phyloP scores from a whole-genome alignment of 64 coral and sea anemone species.

The Stylophora pistillata region DNA sequence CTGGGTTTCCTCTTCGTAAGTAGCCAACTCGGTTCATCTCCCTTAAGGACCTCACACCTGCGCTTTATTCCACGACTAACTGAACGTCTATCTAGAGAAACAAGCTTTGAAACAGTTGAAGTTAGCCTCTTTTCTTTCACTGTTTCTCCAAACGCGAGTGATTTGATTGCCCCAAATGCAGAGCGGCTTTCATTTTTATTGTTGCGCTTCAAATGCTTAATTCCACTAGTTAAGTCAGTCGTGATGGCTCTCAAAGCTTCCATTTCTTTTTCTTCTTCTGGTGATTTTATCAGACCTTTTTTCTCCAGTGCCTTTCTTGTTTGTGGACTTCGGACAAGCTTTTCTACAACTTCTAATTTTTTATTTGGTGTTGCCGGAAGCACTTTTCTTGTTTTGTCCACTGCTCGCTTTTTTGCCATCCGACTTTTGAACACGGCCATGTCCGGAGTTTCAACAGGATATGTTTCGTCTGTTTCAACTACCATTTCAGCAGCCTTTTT shows the following conservation, averaged over 20 bases:
- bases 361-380: slow-evolving; percentile 30
- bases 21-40: slow-evolving; percentile 41
- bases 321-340: slow-evolving; percentile 17
- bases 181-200: slow-evolving; percentile 13
- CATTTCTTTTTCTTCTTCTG: slow-evolving; percentile 57
- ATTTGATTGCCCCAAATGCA: slow-evolving; percentile 44
- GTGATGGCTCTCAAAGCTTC: slow-evolving; percentile 30
- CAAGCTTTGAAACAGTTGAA: slow-evolving; percentile 41
- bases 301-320: slow-evolving; percentile 44
- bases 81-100: slow-evolving; percentile 30
- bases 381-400: slow-evolving; percentile 47
- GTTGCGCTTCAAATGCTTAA: slow-evolving; percentile 20
- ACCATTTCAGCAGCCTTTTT: slow-evolving; percentile 8
- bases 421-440: slow-evolving; percentile 8
- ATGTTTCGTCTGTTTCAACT: slow-evolving; percentile 5
- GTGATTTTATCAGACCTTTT: slow-evolving; percentile 57
- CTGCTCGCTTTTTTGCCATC: slow-evolving; percentile 34
- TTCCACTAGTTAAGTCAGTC: slow-evolving; percentile 9
- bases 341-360: slow-evolving; percentile 46
- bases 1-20: slow-evolving; percentile 50
- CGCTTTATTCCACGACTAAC: slow-evolving; percentile 45
- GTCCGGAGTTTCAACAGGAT: not conserved
- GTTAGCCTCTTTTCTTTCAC: slow-evolving; percentile 47
- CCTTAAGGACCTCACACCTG: slow-evolving; percentile 5
- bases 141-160: slow-evolving; percentile 44